phyloP scores from a whole-genome alignment of 2,113 vertebrate genomes.

The Forbesichthys papilliferus region DNA sequence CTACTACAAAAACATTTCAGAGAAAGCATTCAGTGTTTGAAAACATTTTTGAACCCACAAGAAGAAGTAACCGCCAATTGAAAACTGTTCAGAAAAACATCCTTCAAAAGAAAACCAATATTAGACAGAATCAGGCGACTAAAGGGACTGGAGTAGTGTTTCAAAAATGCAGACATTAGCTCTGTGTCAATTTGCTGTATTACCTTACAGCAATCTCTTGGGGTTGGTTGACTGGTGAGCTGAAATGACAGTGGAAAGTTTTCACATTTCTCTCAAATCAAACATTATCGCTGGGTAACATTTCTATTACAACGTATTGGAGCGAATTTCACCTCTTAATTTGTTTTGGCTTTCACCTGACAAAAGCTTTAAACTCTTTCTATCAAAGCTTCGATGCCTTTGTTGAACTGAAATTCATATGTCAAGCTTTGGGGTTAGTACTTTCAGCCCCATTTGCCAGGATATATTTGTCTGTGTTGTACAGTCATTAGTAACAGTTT shows the following conservation, averaged over 20 bases:
- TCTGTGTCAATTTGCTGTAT: slow-evolving; percentile 70
- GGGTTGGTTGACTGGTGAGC: slow-evolving; percentile 71
- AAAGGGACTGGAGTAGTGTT: slow-evolving; percentile 32
- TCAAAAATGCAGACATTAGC: slow-evolving; percentile 50
- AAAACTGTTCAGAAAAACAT: not conserved
- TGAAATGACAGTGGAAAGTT: slow-evolving; percentile 75
- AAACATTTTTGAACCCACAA: not conserved
- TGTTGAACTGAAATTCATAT: not conserved
- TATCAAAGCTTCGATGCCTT: not conserved
- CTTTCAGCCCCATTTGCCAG: not conserved
- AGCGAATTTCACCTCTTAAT: not conserved
- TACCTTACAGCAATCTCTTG: slow-evolving; percentile 77
- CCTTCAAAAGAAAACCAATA: slow-evolving; percentile 16
- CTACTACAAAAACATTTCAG: not conserved
- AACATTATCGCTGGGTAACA: slow-evolving; percentile 45
- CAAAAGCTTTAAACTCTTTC: not conserved
- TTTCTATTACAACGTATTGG: slow-evolving; percentile 28
- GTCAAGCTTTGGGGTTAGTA: too few species aligned
- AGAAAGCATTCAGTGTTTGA: slow-evolving; percentile 1
- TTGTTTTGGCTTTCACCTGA: not conserved
- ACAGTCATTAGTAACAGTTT: too few species aligned
- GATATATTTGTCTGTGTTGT: not conserved
- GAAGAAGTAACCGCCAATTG: not conserved
- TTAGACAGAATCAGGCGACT: slow-evolving; percentile 35
- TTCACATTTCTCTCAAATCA: slow-evolving; percentile 68